Conservation (phyloP, 2,888 invertebrate genomes). For the Amorpha juglandis region DNA sequence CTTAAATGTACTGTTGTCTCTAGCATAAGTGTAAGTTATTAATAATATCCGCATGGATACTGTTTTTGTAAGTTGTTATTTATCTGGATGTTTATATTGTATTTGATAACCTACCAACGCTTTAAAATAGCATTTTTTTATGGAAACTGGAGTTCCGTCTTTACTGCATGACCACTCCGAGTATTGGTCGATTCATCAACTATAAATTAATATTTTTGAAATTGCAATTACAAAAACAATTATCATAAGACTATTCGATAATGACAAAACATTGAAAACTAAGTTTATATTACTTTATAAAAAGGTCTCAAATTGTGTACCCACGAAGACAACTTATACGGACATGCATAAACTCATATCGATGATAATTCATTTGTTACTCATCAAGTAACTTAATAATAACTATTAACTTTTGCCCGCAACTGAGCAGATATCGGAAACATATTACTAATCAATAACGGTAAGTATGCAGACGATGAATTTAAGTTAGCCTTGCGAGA, state of each 20-base stretch:
- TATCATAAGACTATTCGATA: too few relatives aligned
- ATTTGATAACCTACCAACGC: neutral
- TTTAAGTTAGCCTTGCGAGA: conserved; percentile 8
- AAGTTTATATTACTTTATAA: too few relatives aligned
- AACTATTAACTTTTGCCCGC: neutral
- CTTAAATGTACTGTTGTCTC: neutral
- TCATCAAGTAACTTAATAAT: neutral
- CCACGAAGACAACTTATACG: too few relatives aligned
- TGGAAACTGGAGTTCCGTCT: too few relatives aligned
- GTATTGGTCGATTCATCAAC: too few relatives aligned
- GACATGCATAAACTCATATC: too few relatives aligned
- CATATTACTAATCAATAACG: neutral
- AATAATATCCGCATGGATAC: conserved; percentile 2
- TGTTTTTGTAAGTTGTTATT: neutral
- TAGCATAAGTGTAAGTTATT: neutral
- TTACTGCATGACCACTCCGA: too few relatives aligned
- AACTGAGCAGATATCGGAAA: neutral
- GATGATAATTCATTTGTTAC: neutral
- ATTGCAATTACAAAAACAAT: too few relatives aligned
- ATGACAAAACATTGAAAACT: too few relatives aligned
- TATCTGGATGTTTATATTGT: neutral
- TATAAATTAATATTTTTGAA: too few relatives aligned
- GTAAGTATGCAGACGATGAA: conserved; percentile 2
- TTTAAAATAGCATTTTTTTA: too few relatives aligned
- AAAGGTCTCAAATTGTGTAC: too few relatives aligned